A percentile compares a stretch with the other conserved stretches of the same genome.
Evolutionary conservation across 2,797 vertebrate genomes (phyloP).

Genomic region (Saxicola maurus): DNA sequence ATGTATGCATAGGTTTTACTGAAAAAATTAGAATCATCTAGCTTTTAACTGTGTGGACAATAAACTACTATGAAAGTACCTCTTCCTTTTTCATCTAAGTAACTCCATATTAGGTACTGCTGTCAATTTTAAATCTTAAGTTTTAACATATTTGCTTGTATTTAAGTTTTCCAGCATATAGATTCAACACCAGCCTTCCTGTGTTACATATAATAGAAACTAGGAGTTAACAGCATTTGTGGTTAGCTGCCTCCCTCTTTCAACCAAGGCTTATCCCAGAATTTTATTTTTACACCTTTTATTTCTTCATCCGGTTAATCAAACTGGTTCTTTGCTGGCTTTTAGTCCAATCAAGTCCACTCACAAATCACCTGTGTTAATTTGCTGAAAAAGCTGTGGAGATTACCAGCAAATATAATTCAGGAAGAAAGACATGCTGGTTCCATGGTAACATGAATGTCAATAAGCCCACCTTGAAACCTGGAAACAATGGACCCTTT

Average conservation of each 20-base stretch:
- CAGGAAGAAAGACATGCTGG: constrained; percentile 56
- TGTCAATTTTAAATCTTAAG: neutral
- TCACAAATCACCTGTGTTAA: constrained; percentile 51
- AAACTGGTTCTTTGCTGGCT: neutral
- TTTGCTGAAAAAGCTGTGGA: constrained; percentile 48
- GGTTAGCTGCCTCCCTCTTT: neutral
- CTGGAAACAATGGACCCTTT: constrained; percentile 64
- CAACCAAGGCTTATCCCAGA: neutral
- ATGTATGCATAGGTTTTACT: neutral
- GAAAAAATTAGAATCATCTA: neutral
- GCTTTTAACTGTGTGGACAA: neutral
- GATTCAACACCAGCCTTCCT: neutral
- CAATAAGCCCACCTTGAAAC: constrained; percentile 68
- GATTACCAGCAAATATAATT: constrained; percentile 59
- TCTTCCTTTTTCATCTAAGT: neutral
- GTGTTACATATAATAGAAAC: neutral
- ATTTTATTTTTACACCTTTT: neutral
- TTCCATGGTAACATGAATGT: constrained; percentile 67
- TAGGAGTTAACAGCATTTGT: neutral
- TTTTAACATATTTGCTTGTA: neutral
- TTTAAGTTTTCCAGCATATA: neutral
- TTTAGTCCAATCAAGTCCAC: neutral
- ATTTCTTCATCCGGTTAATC: constrained; percentile 38
- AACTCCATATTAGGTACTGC: neutral
- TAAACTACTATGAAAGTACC: neutral